Conservation (phyloP, 2,797 vertebrate genomes). For the Valencia hispanica region DNA sequence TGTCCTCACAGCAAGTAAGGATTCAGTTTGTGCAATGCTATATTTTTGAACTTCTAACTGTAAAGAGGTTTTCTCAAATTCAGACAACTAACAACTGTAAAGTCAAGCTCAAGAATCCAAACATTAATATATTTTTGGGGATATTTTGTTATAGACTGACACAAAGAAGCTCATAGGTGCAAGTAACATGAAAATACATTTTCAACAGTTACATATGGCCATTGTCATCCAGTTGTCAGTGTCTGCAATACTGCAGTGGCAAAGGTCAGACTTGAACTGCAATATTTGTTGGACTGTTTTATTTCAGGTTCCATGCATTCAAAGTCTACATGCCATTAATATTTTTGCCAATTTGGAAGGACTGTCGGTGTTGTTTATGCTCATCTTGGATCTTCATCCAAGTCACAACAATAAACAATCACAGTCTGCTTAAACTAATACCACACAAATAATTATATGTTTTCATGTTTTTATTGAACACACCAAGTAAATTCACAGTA, state of each 20-base stretch:
- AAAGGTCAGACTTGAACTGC: too few species aligned
- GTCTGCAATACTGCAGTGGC: too few species aligned
- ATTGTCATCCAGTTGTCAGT: not conserved
- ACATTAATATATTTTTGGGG: not conserved
- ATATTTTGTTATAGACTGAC: not conserved
- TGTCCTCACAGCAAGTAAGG: too few species aligned
- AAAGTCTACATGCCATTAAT: not conserved
- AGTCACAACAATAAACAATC: too few species aligned
- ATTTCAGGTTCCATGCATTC: not conserved
- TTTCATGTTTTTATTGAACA: too few species aligned
- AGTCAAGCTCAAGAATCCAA: not conserved
- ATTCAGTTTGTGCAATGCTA: not conserved
- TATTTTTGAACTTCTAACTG: not conserved
- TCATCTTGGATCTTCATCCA: too few species aligned
- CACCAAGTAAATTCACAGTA: too few species aligned
- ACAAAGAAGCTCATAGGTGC: not conserved
- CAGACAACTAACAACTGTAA: not conserved
- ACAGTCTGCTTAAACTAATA: too few species aligned
- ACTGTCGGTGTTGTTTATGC: not conserved
- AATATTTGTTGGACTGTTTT: not conserved
- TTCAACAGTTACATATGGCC: not conserved
- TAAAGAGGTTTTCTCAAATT: not conserved
- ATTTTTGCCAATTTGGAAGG: not conserved
- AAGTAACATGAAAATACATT: not conserved
- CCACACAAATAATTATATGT: too few species aligned